Percentiles rank a stretch among this genome's conserved stretches.
Conservation (phyloP, 2,113 vertebrate species). For the Platichthys flesus region DNA sequence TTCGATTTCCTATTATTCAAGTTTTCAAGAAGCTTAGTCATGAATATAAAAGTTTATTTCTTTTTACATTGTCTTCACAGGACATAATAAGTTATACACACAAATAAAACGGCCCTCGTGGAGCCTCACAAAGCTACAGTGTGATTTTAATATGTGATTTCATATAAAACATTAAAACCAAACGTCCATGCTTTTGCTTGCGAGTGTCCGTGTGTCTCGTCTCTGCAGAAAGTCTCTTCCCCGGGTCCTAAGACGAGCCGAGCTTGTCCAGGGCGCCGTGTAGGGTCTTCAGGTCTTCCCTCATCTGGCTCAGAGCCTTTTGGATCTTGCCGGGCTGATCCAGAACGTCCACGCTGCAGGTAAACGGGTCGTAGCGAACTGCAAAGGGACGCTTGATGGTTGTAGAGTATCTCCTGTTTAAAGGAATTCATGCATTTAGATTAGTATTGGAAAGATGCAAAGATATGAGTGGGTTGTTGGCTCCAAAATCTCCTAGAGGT, state of each 20-base stretch:
- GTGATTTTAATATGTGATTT: neutral
- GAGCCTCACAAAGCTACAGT: constrained; percentile 13
- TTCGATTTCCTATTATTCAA: neutral
- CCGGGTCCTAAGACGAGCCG: constrained; percentile 36
- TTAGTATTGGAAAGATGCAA: neutral
- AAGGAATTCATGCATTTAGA: neutral
- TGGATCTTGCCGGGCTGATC: constrained; percentile 83
- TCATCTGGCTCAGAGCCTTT: constrained; percentile 74
- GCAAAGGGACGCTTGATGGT: constrained; percentile 84
- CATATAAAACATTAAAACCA: neutral
- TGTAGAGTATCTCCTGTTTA: constrained; percentile 80
- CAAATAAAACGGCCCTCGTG: neutral
- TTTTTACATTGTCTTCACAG: constrained; percentile 49
- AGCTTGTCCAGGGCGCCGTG: constrained; percentile 83
- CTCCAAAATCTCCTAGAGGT: no score
- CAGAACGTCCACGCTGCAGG: constrained; percentile 82
- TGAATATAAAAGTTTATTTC: constrained; percentile 69
- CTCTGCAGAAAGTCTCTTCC: neutral
- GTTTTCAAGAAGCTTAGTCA: neutral
- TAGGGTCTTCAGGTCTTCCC: constrained; percentile 82
- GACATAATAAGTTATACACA: constrained; percentile 34
- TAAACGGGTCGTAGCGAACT: constrained; percentile 81
- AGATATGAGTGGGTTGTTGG: no score
- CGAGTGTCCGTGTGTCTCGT: neutral
- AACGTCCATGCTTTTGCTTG: neutral